phyloP scores from a whole-genome alignment of 2,113 vertebrate genomes.

The Myotis yumanensis region DNA sequence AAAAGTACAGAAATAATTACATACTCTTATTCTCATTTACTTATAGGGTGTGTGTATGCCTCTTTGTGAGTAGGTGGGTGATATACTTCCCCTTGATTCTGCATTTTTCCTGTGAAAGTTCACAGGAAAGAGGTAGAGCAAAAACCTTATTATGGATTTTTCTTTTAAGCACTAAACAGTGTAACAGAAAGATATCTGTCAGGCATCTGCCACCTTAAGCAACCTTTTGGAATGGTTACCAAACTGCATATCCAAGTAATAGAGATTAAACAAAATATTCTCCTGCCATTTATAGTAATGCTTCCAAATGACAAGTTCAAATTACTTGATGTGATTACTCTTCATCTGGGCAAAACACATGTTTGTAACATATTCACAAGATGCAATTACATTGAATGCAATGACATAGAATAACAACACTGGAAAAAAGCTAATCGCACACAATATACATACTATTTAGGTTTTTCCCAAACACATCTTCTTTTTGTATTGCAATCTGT shows the following conservation, averaged over 20 bases:
- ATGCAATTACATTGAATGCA: conserved; percentile 64
- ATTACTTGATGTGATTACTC: conserved; percentile 79
- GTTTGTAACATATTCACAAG: conserved; percentile 69
- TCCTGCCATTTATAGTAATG: conserved; percentile 72
- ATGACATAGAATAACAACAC: conserved; percentile 55
- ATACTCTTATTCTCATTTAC: background rate
- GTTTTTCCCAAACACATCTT: conserved; percentile 36
- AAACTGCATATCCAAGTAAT: conserved; percentile 57
- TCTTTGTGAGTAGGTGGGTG: background rate
- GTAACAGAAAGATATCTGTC: conserved; percentile 24
- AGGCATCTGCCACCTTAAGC: conserved; percentile 61
- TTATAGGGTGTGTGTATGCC: no score
- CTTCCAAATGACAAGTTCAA: conserved; percentile 76
- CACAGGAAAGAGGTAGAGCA: background rate
- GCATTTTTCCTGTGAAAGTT: background rate
- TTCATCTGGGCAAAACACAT: conserved; percentile 79
- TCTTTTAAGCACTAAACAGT: background rate
- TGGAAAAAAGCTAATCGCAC: conserved; percentile 62
- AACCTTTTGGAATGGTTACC: conserved; percentile 66
- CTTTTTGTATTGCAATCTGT: conserved; percentile 72
- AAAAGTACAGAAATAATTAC: background rate
- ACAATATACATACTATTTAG: conserved; percentile 65
- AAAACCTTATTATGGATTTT: conserved; percentile 28
- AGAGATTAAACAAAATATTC: conserved; percentile 67
- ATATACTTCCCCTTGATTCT: background rate